Evolutionary conservation across 2,888 invertebrate species (phyloP).

Genomic region (Petrolisthes cinctipes): DNA sequence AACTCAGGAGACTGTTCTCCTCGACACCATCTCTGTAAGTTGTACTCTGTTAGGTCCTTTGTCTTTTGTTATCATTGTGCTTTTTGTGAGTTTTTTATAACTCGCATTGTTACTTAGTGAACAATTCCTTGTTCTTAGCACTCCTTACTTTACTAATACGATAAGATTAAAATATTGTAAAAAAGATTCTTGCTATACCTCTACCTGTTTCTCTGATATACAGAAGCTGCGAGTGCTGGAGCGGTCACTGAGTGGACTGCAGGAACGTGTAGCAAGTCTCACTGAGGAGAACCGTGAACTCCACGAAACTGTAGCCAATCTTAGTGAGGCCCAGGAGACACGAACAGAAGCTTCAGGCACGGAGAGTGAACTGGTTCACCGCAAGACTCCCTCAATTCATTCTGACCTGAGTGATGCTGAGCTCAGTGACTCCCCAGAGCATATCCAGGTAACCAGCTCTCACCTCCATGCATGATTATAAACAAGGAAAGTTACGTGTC

Average conservation of each 20-base stretch:
- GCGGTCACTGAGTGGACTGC: conserved; percentile 49
- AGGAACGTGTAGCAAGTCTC: conserved; percentile 55
- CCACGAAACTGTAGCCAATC: conserved; percentile 55
- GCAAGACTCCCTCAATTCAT: conserved; percentile 63
- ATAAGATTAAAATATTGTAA: background rate
- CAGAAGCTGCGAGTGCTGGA: conserved; percentile 61
- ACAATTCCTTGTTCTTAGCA: background rate
- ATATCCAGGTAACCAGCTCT: conserved; percentile 29
- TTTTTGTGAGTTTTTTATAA: too few species aligned
- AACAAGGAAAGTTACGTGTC: too few species aligned
- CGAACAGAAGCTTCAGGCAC: conserved; percentile 65
- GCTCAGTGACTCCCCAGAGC: conserved; percentile 52
- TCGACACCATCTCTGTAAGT: conserved; percentile 58
- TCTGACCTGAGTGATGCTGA: conserved; percentile 64
- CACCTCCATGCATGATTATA: too few species aligned
- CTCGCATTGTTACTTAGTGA: too few species aligned
- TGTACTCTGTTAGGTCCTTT: background rate
- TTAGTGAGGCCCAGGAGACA: conserved; percentile 64
- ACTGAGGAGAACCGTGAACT: conserved; percentile 60
- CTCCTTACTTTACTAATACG: background rate
- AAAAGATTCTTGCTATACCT: background rate
- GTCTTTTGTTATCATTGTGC: too few species aligned
- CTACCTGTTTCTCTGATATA: background rate
- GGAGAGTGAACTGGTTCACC: conserved; percentile 58
- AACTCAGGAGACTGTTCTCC: conserved; percentile 50